Percentiles rank a stretch among this genome's conserved stretches.
These are phyloP conservation scores for Hippocampus mohnikei DNA, from an alignment of 2,113 vertebrate species.

Conservation along the genomic window DNA sequence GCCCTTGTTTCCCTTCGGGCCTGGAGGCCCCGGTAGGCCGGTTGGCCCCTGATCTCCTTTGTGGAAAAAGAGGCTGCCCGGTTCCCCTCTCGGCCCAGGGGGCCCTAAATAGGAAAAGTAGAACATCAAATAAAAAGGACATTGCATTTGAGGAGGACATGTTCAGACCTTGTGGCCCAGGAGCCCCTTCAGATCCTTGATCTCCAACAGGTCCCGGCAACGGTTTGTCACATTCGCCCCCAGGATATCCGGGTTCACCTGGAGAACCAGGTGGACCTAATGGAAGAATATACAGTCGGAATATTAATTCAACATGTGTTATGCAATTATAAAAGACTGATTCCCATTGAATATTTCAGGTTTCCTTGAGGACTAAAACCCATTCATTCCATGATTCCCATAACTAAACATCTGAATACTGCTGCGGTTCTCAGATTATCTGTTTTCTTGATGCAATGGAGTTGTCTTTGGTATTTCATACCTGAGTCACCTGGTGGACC, in stretches of 20 bases:
- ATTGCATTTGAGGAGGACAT: background rate
- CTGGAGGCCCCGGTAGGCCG: constrained; percentile 41
- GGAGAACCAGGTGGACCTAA: constrained; percentile 34
- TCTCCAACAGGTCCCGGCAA: constrained; percentile 28
- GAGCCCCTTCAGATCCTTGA: constrained; percentile 36
- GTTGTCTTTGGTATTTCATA: constrained; percentile 16
- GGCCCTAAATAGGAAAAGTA: constrained; percentile 28
- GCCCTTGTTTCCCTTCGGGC: constrained; percentile 41
- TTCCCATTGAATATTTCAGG: background rate
- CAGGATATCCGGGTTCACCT: constrained; percentile 36
- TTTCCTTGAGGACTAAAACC: background rate
- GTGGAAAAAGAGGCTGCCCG: background rate
- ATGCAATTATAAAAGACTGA: background rate
- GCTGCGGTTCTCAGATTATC: background rate
- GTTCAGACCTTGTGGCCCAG: constrained; percentile 37
- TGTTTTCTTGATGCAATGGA: background rate
- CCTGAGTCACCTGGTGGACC: constrained; percentile 49
- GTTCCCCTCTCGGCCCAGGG: constrained; percentile 35
- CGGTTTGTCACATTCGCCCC: constrained; percentile 10
- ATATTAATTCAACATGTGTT: background rate
- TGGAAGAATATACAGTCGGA: constrained; percentile 4
- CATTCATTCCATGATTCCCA: too few species aligned
- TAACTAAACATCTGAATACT: background rate
- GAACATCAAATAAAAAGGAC: background rate
- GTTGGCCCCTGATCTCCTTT: constrained; percentile 44